phyloP scores from a whole-genome alignment of 2,113 vertebrate species.

The Circaetus cinerascens region DNA sequence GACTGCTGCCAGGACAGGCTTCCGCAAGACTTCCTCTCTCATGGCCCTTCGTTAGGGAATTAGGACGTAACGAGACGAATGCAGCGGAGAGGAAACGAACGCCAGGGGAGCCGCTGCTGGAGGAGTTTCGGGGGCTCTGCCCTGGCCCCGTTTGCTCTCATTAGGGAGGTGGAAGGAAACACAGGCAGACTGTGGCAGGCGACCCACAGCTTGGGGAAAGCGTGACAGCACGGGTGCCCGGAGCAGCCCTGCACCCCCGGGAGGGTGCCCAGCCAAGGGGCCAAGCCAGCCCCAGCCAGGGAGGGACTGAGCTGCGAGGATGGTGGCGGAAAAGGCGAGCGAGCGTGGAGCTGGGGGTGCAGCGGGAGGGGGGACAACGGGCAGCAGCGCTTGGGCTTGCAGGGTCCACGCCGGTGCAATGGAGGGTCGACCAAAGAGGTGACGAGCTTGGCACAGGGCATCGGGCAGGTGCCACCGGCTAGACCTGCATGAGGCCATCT shows the following conservation, averaged over 20 bases:
- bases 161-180: neutral
- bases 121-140: neutral
- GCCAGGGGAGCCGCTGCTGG: neutral
- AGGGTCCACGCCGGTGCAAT: fast-evolving
- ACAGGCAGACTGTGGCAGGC: neutral
- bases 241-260: neutral
- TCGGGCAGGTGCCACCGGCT: fast-evolving
- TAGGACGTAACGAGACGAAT: neutral
- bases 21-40: constrained; percentile 52
- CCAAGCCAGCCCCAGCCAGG: fast-evolving
- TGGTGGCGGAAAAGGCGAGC: neutral
- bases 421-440: neutral
- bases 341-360: fast-evolving
- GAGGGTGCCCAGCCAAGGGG: neutral
- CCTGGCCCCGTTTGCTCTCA: neutral
- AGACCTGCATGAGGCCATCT: too few relatives aligned
- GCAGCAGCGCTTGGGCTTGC: fast-evolving
- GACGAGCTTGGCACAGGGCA: fast-evolving
- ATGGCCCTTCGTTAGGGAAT: constrained; percentile 38
- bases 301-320: fast-evolving
- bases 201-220: fast-evolving
- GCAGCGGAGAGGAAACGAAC: constrained; percentile 24
- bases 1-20: neutral
- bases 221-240: fast-evolving
- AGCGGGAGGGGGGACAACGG: fast-evolving